phyloP scores from a whole-genome alignment of 2,113 vertebrate species.

The Eulemur rufifrons region DNA sequence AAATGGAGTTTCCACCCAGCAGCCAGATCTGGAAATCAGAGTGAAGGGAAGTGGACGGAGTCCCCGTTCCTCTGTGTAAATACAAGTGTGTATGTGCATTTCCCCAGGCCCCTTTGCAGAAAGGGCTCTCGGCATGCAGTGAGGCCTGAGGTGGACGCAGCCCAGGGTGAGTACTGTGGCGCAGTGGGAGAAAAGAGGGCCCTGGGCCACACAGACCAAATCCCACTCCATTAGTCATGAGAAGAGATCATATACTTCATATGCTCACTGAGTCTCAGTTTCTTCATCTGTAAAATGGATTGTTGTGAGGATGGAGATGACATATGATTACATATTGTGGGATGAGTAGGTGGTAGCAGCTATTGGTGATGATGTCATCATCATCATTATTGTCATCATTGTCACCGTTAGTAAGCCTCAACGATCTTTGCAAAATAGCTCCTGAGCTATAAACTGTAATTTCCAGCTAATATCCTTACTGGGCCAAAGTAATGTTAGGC shows the following conservation, averaged over 20 bases:
- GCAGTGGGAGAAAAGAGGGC: background rate
- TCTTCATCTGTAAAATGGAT: background rate
- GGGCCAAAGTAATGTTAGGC: background rate
- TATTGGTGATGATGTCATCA: background rate
- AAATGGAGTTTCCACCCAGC: background rate
- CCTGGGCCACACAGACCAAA: too few species aligned
- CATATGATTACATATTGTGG: background rate
- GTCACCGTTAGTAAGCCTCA: background rate
- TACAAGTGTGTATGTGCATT: background rate
- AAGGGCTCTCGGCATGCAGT: background rate
- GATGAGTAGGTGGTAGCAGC: background rate
- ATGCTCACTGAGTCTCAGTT: background rate
- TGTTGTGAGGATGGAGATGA: background rate
- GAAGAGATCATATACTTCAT: background rate
- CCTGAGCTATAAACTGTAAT: background rate
- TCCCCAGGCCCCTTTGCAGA: background rate
- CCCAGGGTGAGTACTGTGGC: background rate
- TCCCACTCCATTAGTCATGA: background rate
- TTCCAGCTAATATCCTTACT: background rate
- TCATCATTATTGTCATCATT: background rate
- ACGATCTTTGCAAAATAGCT: background rate
- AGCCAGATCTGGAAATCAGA: background rate
- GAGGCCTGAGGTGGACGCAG: background rate
- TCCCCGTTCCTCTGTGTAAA: background rate
- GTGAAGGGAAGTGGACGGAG: background rate